Base-by-base conservation (phyloP, 2,113 vertebrate species). In the Rattus rattus region DNA sequence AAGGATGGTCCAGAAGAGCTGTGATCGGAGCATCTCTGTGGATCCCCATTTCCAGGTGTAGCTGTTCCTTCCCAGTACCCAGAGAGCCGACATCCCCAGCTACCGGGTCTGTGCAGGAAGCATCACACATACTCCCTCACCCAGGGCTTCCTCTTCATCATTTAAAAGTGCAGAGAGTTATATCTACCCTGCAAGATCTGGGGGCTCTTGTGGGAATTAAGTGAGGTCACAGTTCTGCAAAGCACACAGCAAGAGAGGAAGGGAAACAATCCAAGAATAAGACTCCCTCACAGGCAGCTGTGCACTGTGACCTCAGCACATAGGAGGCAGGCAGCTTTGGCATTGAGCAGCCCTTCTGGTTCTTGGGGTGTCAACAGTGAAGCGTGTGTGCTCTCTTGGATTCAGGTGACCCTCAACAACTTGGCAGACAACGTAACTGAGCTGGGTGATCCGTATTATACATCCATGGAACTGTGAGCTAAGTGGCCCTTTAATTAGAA, bases 401-500 rank as follows among this genome's bases (percentile, higher is more conserved):
- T 95, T 81, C 76, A 73, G 24, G 59, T 30, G 14, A 90, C 59
- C 69, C 72, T 91, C 36, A 4, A 24, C 77, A 30, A 93, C 30
- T 24, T 56, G 79, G 88, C 88, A 81, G 24, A 63, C 59, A 63
- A 16, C 17, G 59, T 92, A 73, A 73, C 86, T 24, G 36, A 39
- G 84, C 12, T 54, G 10, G n/a, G n/a, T 43, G 49, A 63, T 63
- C 59, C 52, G 1, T 87, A 47, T 2, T 20, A 28, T 75, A 10
- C 47, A 79, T 54, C 77, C 92, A 70, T 22, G 39, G 61, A 94
- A 17, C 52, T 70, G 70, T 84, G 63, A 24, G 16, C 17, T 39
- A 33, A 83, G 63, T 72, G 77, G 30, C 94, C 67, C 91, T 94
- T 96, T 97, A 75, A 96, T 96, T 96, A 96, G 96, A 90, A 94